phyloP scores from a whole-genome alignment of 2,888 invertebrate genomes.

The Pseudococcus viburni region DNA sequence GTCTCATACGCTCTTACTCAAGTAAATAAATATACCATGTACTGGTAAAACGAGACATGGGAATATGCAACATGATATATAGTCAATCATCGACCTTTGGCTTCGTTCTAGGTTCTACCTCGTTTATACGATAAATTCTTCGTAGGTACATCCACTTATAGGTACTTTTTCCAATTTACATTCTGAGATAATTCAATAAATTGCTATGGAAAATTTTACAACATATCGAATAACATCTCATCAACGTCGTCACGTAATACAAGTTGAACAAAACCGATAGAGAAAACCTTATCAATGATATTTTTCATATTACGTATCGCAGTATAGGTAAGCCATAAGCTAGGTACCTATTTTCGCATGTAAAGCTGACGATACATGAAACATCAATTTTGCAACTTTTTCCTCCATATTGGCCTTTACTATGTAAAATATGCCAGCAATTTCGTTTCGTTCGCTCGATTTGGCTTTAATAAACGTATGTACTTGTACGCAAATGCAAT shows the following conservation, averaged over 20 bases:
- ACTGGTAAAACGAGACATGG: too few species aligned
- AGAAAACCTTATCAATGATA: neutral
- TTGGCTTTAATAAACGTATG: neutral
- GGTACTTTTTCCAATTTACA: neutral
- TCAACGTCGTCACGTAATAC: neutral
- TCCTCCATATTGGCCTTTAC: conserved; percentile 2
- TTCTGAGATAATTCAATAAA: conserved; percentile 1
- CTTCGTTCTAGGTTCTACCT: neutral
- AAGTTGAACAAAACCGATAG: neutral
- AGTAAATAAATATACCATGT: too few species aligned
- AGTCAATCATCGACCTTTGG: neutral
- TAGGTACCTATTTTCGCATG: neutral
- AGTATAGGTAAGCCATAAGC: neutral
- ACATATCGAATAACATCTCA: neutral
- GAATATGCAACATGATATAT: too few species aligned
- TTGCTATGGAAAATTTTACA: neutral
- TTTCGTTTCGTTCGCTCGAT: neutral
- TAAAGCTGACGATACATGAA: neutral
- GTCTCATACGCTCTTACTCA: too few species aligned
- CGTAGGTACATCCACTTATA: neutral
- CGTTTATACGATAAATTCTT: too few species aligned
- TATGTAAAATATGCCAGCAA: neutral
- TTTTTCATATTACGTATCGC: neutral
- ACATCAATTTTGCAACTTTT: conserved; percentile 21
- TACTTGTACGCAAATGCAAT: neutral